These are phyloP conservation scores for Odontomachus brunneus DNA, from an alignment of 1,140 invertebrate genomes.

Conservation along the genomic window DNA sequence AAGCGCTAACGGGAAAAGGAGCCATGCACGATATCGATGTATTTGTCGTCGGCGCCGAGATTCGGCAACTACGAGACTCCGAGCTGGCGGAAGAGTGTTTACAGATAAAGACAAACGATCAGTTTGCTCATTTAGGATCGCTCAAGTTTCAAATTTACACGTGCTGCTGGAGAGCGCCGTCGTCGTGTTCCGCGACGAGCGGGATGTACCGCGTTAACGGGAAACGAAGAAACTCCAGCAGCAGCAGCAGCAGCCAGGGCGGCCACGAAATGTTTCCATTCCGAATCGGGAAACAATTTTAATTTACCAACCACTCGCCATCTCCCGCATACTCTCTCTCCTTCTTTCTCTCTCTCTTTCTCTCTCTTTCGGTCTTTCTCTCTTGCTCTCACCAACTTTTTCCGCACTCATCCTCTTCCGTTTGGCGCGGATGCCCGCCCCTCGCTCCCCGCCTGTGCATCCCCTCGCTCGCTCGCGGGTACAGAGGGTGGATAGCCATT, in stretches of 20 bases:
- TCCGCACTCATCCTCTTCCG: conserved; percentile 52
- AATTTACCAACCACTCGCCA: conserved; percentile 76
- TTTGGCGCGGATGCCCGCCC: conserved; percentile 36
- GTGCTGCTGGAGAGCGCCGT: conserved; percentile 31
- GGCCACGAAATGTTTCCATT: conserved; percentile 76
- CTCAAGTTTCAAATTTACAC: conserved; percentile 39
- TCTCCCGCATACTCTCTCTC: conserved; percentile 6
- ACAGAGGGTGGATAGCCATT: conserved; percentile 78
- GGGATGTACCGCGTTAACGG: conserved; percentile 43
- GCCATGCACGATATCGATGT: not conserved
- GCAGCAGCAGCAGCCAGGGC: conserved; percentile 46
- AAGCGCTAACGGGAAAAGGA: not conserved
- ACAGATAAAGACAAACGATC: conserved; percentile 3
- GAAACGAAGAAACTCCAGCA: conserved; percentile 63
- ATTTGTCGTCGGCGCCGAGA: no score
- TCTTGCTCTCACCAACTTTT: conserved; percentile 62
- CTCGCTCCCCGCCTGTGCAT: conserved; percentile 47
- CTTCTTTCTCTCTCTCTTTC: not conserved
- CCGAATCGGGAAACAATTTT: conserved; percentile 80
- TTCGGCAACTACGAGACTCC: not conserved
- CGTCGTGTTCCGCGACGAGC: conserved; percentile 1
- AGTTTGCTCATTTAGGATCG: conserved; percentile 22
- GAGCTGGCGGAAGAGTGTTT: not conserved
- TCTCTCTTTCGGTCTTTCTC: conserved; percentile 55
- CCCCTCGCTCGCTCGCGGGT: conserved; percentile 54